Base-by-base conservation (phyloP, 2,113 vertebrate species). In the Eptatretus burgeri region DNA sequence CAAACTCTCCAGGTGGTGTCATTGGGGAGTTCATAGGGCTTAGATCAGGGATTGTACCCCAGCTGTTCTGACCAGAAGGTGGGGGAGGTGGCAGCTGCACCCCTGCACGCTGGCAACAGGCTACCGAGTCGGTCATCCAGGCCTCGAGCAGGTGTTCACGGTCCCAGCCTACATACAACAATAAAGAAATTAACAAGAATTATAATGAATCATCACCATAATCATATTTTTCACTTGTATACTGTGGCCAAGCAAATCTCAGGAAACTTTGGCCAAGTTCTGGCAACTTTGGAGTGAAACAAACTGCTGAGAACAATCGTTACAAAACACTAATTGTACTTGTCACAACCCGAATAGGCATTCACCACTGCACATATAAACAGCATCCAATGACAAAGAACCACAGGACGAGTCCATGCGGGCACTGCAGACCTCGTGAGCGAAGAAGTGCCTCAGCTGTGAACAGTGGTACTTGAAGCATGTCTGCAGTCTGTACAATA, bases 401-500 rank as follows among this genome's bases (percentile, higher is more conserved):
- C 52, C 52, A 14, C 52, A 56, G 52, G 52, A 17, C 18, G 5
- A 17, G 14, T 14, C n/a, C 56, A 19, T 19, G 53, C 16, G 16
- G 53, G 53, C 53, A 19, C n/a, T 12, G 56, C n/a, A 77, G 93
- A 96, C 91, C 87, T 62, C 95, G 83, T 67, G 91, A 88, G 66
- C 91, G 79, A 63, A 96, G 87, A 51, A 96, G 78, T 67, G 84
- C 91, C 74, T 96, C 91, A 67, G 88, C 85, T 68, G 91, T 94
- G 67, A 96, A 96, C 12, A 96, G 81, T 0, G 91, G 91, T 49
- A 85, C 84, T 71, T 96, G 91, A 66, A 96, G 79, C 91, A 96
- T 96, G 77, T 96, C 91, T 53, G 91, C 91, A 16, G 88, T 87
- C 75, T 96, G 88, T 73, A 96, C 88, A 2, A 96, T 96, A 74